Base-by-base conservation (phyloP, 2,888 invertebrate species). In the Acronicta alni region DNA sequence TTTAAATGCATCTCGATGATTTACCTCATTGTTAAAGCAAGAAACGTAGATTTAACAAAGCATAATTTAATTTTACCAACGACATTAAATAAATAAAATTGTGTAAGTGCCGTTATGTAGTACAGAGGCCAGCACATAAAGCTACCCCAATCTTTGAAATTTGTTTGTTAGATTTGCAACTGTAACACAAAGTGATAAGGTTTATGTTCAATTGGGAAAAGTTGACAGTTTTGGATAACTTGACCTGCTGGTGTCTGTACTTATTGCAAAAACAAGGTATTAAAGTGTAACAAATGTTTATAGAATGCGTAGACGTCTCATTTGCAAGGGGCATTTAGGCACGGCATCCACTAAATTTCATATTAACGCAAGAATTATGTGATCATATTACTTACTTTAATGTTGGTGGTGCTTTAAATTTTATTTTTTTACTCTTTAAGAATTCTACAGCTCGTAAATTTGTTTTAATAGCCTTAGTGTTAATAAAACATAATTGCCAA, bases 31-130 rank as follows among this genome's bases (percentile, higher is more conserved):
- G 20, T 20, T 20, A 20, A 20, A 3, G 23, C 23, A 23, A 23
- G 7, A 23, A 23, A 23, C 7, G 23, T 23, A 9, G 10, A 26
- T 26, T 26, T 4, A 26, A 26, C 10, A 26, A 10, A 26, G 10
- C 3, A 26, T 26, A 26, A 9, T 30, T 6, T 0, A 3, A 5
- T 30, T 30, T 0, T 12, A 5, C 30, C 30, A 30, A 12, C 30
- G 30, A 30, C 12, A 30, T 30, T 12, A 30, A 12, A 3, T 3
- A 75, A 77, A 77, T 83, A 77, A 80, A 78, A 72, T 70, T 79
- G 67, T 75, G 30, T 30, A 12, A 12, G 70, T 67, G 64, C 65
- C 54, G 38, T n/a, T n/a, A n/a, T n/a, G n/a, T n/a, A n/a, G n/a
- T n/a, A n/a, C n/a, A n/a, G n/a, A n/a, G n/a, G n/a, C n/a, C n/a